phyloP scores from a whole-genome alignment of 2,113 vertebrate genomes.

The Tachysurus vachellii region DNA sequence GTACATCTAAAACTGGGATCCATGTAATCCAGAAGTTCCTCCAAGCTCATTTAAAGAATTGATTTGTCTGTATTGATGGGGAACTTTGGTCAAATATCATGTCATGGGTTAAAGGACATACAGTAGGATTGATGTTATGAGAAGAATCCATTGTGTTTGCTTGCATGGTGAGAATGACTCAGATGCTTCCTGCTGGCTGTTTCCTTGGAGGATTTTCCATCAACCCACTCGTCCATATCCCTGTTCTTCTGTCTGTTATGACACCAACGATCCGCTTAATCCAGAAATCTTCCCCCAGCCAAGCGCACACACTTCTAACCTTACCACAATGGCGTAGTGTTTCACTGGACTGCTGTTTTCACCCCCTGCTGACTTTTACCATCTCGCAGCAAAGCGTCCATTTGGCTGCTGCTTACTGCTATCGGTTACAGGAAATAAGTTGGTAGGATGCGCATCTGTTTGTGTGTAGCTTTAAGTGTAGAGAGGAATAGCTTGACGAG shows the following conservation, averaged over 20 bases:
- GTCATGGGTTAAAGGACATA: background rate
- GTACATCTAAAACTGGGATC: background rate
- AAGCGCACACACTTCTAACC: conserved; percentile 2
- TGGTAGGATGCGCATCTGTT: conserved; percentile 3
- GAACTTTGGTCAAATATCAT: background rate
- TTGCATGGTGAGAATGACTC: conserved; percentile 18
- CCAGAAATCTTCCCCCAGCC: conserved; percentile 3
- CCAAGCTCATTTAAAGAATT: background rate
- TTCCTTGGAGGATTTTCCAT: background rate
- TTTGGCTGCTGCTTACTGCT: conserved; percentile 15
- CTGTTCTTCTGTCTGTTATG: background rate
- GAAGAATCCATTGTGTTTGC: conserved; percentile 6
- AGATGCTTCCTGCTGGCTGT: conserved; percentile 13
- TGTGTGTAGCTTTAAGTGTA: background rate
- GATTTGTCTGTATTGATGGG: background rate
- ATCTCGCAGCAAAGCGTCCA: conserved; percentile 3
- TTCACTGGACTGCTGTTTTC: conserved; percentile 8
- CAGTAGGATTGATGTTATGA: background rate
- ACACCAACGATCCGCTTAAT: conserved; percentile 4
- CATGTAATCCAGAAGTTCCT: background rate
- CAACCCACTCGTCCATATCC: background rate
- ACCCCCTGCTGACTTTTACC: conserved; percentile 25
- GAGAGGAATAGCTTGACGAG: background rate
- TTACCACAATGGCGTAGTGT: conserved; percentile 29
- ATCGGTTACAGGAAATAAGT: conserved; percentile 14